Conservation (phyloP, 2,888 invertebrate genomes). For the Macrophya alboannulata region DNA sequence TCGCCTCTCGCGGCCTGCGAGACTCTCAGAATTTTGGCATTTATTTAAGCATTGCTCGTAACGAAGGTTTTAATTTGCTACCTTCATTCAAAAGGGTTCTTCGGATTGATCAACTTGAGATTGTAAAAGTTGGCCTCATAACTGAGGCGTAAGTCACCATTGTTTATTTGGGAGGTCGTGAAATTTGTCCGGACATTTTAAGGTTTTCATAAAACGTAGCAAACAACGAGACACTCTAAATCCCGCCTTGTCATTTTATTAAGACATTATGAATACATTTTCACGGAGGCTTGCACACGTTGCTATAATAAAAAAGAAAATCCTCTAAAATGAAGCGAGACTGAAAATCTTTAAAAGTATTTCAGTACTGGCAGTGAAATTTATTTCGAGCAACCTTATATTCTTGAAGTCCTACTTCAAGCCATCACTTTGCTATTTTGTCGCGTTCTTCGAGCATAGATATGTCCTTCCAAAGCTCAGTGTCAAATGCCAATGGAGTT, state of each 20-base stretch:
- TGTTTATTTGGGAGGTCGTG: conserved; percentile 17
- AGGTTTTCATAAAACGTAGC: not conserved
- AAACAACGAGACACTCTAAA: conserved; percentile 27
- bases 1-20: not conserved
- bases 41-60: conserved; percentile 22
- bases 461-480: not conserved
- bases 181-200: conserved; percentile 8
- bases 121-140: not conserved
- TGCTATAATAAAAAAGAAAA: not conserved
- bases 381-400: not conserved
- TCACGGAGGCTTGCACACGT: conserved; percentile 5
- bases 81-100: not conserved
- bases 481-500: not conserved
- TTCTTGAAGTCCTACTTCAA: not conserved
- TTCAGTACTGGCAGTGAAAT: conserved; percentile 14
- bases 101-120: conserved; percentile 29
- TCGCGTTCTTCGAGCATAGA: not conserved
- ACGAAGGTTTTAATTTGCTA: conserved; percentile 39
- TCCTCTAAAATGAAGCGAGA: not conserved
- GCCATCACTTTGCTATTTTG: not conserved
- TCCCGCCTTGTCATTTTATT: conserved; percentile 18
- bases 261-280: conserved; percentile 28
- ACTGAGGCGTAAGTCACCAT: not conserved
- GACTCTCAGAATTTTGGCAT: conserved; percentile 13
- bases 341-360: not conserved